phyloP scores from a whole-genome alignment of 2,888 invertebrate species.

The Limenitis camilla region DNA sequence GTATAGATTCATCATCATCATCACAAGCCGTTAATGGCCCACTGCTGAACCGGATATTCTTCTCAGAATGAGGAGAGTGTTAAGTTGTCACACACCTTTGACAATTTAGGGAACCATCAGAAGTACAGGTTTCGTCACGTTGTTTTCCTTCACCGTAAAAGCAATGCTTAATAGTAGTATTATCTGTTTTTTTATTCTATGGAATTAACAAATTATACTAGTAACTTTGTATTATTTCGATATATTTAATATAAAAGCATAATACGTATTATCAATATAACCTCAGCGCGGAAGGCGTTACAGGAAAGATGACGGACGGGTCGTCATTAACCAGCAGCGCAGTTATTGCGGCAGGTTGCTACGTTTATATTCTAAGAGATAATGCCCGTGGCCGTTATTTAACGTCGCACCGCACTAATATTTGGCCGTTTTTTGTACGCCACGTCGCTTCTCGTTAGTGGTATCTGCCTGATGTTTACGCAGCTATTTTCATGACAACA shows the following conservation, averaged over 20 bases:
- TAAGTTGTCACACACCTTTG: no score
- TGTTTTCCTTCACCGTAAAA: no score
- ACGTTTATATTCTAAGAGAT: constrained; percentile 60
- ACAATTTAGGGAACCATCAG: no score
- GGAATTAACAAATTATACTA: no score
- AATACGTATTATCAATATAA: neutral
- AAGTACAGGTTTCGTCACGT: no score
- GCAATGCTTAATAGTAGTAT: no score
- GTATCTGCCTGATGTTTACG: constrained; percentile 27
- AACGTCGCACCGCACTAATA: constrained; percentile 52
- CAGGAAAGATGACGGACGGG: constrained; percentile 50
- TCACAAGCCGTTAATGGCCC: no score
- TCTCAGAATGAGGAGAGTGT: no score
- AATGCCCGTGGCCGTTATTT: constrained; percentile 50
- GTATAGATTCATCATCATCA: no score
- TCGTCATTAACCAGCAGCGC: constrained; percentile 46
- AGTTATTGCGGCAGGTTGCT: constrained; percentile 55
- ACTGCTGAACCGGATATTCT: no score
- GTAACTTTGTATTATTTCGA: no score
- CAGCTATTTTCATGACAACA: constrained; percentile 21
- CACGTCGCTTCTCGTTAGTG: constrained; percentile 47
- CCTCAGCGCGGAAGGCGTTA: constrained; percentile 13
- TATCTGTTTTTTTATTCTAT: no score
- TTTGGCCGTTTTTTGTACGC: constrained; percentile 46
- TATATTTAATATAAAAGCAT: neutral